A percentile compares a stretch with the other conserved stretches of the same genome.
phyloP scores from a whole-genome alignment of 2,888 invertebrate species.

The Erebia epiphron region DNA sequence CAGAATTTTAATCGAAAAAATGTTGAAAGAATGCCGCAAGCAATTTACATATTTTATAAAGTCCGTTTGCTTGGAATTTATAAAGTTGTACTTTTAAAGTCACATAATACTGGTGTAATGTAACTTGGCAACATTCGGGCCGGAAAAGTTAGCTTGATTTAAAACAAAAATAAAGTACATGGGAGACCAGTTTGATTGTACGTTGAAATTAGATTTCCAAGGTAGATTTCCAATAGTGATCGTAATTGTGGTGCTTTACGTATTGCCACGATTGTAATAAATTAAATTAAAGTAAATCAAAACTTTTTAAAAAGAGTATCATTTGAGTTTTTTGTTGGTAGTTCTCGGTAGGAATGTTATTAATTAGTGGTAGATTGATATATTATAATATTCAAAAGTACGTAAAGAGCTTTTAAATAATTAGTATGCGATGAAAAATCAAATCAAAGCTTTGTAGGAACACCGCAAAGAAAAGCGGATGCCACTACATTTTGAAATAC shows the following conservation, averaged over 20 bases:
- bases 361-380: too few species aligned
- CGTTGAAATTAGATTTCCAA: conserved; percentile 10
- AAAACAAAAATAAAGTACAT: conserved; percentile 11
- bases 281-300: too few species aligned
- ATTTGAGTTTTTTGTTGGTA: too few species aligned
- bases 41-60: conserved; percentile 3
- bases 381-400: too few species aligned
- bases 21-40: not conserved
- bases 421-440: too few species aligned
- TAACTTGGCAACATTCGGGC: not conserved
- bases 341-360: too few species aligned
- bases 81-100: conserved; percentile 7
- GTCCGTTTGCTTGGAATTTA: not conserved
- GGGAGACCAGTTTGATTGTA: conserved; percentile 1
- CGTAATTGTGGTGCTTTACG: not conserved
- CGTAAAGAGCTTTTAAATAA: too few species aligned
- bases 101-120: not conserved
- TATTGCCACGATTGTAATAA: not conserved
- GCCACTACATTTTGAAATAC: too few species aligned
- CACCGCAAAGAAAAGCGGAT: too few species aligned
- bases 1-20: too few species aligned
- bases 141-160: not conserved
- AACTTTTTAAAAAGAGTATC: too few species aligned
- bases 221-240: not conserved
- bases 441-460: too few species aligned